Evolutionary conservation across 2,113 vertebrate genomes (phyloP), one percentile per base, ranked within the genome.

Genomic region (Tragelaphus scriptus): DNA sequence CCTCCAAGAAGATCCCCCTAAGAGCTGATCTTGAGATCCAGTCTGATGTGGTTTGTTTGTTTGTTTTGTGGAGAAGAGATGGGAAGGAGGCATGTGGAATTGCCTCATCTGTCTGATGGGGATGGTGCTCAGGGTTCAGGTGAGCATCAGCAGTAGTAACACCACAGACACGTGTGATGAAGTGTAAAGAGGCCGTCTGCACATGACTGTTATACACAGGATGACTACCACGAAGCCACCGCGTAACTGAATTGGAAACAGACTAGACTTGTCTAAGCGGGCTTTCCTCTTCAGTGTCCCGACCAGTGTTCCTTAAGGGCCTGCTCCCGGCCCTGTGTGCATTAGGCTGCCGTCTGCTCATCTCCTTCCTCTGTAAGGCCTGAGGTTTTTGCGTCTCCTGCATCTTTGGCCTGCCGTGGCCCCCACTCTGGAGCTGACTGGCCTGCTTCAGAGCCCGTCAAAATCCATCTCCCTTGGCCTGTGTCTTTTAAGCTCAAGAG

Each of bases 401-500:
- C 11, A 3, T 3, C 58, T 55, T 71, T 95, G 90, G 19, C 75
- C 95, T 51, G 51, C 84, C 4, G 1, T 40, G 80, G 23, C 26
- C 6, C 75, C 19, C 10, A 1, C 56, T 28, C 19, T 61, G 75
- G 26, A 55, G n/a, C 63, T 47, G 17, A 36, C 44, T 19, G 85
- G 56, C 23, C 53, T 86, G 86, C n/a, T 87, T 15, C 40, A 19
- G 36, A 32, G 25, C n/a, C 55, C 25, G 0, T 71, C 55, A 9
- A 15, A 55, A 65, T 23, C 61, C 47, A 14, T 1, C 63, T 80
- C 19, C 81, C 25, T 75, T 75, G n/a, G 44, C 51, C 75, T n/a
- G 7, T 79, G 71, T 85, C 32, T 82, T 71, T 75, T 55, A 59
- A 61, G 51, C 87, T 85, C 40, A 85, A 75, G 79, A 95, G 30